Percentiles rank a stretch among this genome's conserved stretches.
These are phyloP conservation scores for Excalfactoria chinensis DNA, from an alignment of 2,113 vertebrate species.

Conservation along the genomic window DNA sequence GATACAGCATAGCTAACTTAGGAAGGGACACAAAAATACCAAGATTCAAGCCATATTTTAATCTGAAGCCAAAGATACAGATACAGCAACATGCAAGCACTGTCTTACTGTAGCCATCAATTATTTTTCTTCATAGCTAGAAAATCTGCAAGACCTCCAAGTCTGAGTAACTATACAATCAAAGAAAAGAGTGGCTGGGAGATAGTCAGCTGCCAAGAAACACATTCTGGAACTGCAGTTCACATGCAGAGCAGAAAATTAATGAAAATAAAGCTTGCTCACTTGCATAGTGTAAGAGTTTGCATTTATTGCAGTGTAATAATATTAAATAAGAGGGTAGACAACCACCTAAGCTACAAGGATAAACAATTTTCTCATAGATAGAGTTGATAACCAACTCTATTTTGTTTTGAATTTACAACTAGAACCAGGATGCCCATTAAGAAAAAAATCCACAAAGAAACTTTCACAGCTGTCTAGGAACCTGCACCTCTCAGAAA, in stretches of 20 bases:
- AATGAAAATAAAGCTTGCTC: neutral
- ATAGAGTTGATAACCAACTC: neutral
- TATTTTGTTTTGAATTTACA: fast-evolving
- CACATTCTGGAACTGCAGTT: neutral
- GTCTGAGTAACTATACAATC: neutral
- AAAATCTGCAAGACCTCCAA: neutral
- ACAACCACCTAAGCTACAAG: neutral
- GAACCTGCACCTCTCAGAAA: neutral
- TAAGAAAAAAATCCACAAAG: neutral
- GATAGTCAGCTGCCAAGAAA: neutral
- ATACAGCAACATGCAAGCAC: neutral
- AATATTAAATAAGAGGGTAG: neutral
- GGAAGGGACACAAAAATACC: neutral
- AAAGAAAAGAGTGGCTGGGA: neutral
- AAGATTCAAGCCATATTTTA: neutral
- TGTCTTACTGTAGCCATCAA: neutral
- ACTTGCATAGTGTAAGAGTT: neutral
- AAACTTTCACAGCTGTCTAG: neutral
- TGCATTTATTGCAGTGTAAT: neutral
- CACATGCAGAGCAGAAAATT: neutral
- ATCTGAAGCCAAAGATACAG: neutral
- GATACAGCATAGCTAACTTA: neutral
- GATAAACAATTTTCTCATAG: neutral
- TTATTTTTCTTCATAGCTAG: neutral
- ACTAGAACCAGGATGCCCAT: neutral